These are phyloP conservation scores for Unio pictorum DNA, from an alignment of 2,888 invertebrate genomes.

Conservation along the genomic window DNA sequence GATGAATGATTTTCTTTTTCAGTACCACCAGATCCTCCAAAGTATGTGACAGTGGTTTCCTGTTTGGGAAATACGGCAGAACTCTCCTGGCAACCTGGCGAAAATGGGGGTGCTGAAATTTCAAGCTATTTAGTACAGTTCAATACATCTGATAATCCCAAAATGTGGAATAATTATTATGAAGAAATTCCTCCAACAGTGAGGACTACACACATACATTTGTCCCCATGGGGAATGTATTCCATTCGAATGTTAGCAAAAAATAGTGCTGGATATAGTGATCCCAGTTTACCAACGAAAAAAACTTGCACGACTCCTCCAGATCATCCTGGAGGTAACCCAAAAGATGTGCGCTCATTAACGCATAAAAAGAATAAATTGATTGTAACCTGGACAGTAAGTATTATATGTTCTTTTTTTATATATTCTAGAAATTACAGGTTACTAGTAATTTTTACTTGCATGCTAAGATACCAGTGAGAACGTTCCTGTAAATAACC, in stretches of 20 bases:
- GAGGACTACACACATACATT: constrained; percentile 42
- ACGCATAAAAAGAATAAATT: constrained; percentile 67
- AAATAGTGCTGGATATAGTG: constrained; percentile 69
- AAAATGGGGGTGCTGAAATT: constrained; percentile 95
- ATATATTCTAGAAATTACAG: no score
- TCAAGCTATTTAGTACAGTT: constrained; percentile 90
- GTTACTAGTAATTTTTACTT: no score
- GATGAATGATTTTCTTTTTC: constrained; percentile 26
- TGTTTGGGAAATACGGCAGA: constrained; percentile 76
- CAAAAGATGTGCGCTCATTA: constrained; percentile 66
- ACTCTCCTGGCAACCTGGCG: constrained; percentile 85
- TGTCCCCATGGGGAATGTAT: constrained; percentile 69
- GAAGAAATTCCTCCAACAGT: constrained; percentile 42
- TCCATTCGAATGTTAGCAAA: constrained; percentile 69
- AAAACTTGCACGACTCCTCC: constrained; percentile 61
- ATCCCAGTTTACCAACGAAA: constrained; percentile 63
- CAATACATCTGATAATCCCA: constrained; percentile 94
- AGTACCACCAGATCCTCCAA: constrained; percentile 94
- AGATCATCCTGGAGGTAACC: constrained; percentile 65
- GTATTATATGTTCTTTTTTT: constrained; percentile 19
- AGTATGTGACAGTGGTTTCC: constrained; percentile 74
- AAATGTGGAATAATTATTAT: constrained; percentile 80
- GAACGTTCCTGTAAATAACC: no score
- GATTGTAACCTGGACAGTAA: constrained; percentile 69
- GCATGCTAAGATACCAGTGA: no score